phyloP scores from a whole-genome alignment of 2,797 vertebrate species.

The Harpagifer antarcticus region DNA sequence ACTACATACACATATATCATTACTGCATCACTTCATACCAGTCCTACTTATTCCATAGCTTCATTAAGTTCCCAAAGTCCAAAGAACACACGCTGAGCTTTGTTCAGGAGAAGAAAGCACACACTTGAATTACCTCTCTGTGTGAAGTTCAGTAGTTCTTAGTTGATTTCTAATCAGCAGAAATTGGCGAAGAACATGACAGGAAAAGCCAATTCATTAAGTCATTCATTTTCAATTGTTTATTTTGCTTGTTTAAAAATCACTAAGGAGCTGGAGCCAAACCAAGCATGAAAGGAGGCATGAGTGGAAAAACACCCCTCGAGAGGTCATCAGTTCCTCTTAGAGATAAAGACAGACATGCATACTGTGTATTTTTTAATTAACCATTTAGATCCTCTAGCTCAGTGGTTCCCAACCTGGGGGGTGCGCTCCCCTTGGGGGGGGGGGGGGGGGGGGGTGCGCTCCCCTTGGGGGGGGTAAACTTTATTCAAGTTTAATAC shows the following conservation, averaged over 20 bases:
- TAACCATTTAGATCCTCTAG: not conserved
- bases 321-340: conserved; percentile 10
- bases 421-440: too few relatives aligned
- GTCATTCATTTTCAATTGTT: conserved; percentile 31
- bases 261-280: conserved; percentile 8
- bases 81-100: conserved; percentile 57
- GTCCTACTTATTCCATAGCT: not conserved
- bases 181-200: not conserved
- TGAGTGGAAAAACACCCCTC: conserved; percentile 15
- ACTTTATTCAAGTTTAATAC: too few relatives aligned
- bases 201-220: conserved; percentile 28
- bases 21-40: too few relatives aligned
- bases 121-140: conserved; percentile 17
- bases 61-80: conserved; percentile 57
- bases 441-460: too few relatives aligned
- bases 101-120: conserved; percentile 45
- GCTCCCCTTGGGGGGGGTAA: too few relatives aligned
- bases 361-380: conserved; percentile 4
- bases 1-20: conserved; percentile 29
- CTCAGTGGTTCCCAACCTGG: too few relatives aligned
- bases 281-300: conserved; percentile 35
- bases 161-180: conserved; percentile 37
- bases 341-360: not conserved
- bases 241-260: conserved; percentile 16
- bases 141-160: conserved; percentile 31